Percentiles rank a stretch among this genome's conserved stretches.
Conservation (phyloP, 2,888 invertebrate species). For the Eristalinus sepulchralis region DNA sequence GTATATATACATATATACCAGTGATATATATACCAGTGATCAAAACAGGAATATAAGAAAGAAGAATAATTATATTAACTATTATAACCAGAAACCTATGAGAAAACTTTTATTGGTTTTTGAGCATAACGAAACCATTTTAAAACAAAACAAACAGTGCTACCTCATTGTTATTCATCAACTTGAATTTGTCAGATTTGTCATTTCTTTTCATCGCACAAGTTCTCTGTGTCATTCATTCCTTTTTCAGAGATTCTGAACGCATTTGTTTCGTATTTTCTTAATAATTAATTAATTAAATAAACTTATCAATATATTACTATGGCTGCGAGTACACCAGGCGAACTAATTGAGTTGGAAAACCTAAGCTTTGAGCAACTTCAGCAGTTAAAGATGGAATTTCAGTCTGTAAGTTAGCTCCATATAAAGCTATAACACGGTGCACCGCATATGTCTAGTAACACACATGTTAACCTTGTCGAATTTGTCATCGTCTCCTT, state of each 20-base stretch:
- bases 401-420: constrained; percentile 87
- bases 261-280: constrained; percentile 73
- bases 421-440: not conserved
- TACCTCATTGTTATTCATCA: not conserved
- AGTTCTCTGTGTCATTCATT: constrained; percentile 28
- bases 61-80: no score
- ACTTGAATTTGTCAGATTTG: constrained; percentile 28
- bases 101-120: no score
- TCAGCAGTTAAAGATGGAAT: constrained; percentile 91
- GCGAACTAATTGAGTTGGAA: constrained; percentile 90
- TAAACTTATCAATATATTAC: constrained; percentile 52
- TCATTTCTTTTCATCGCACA: constrained; percentile 31
- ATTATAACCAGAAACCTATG: no score
- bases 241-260: constrained; percentile 1
- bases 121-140: not conserved
- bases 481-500: constrained; percentile 74
- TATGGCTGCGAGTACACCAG: constrained; percentile 75
- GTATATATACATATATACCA: no score
- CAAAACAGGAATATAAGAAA: no score
- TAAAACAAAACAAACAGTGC: constrained; percentile 42
- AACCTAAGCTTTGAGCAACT: constrained; percentile 91
- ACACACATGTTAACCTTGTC: constrained; percentile 30
- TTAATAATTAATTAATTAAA: constrained; percentile 50
- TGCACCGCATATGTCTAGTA: constrained; percentile 12
- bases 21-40: no score